These are phyloP conservation scores for Eumaeus atala DNA, from an alignment of 1,140 invertebrate genomes.

Conservation along the genomic window DNA sequence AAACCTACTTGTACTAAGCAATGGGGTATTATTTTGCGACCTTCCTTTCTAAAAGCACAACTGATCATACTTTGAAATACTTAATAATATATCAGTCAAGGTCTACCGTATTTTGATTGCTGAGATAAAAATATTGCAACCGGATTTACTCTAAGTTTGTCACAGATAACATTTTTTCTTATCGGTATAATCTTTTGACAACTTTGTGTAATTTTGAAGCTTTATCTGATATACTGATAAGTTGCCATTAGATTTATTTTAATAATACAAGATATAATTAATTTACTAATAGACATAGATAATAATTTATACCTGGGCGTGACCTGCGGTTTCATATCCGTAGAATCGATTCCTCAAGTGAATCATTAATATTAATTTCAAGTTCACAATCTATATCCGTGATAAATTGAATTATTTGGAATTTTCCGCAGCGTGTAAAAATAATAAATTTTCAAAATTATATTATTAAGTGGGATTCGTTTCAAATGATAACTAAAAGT, in stretches of 20 bases:
- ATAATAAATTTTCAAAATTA: too few relatives aligned
- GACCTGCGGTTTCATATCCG: too few relatives aligned
- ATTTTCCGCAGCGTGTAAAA: too few relatives aligned
- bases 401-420: too few relatives aligned
- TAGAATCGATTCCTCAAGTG: too few relatives aligned
- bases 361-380: too few relatives aligned
- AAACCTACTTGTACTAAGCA: constrained; percentile 27
- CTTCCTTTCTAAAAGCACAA: constrained; percentile 54
- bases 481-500: too few relatives aligned
- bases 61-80: constrained; percentile 39
- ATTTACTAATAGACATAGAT: too few relatives aligned
- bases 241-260: neutral
- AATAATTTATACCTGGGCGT: too few relatives aligned
- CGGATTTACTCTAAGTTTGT: constrained; percentile 36
- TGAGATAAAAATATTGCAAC: constrained; percentile 36
- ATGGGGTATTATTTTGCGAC: constrained; percentile 35
- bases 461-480: too few relatives aligned
- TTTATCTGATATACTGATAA: neutral
- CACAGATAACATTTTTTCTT: constrained; percentile 39
- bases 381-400: too few relatives aligned
- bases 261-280: too few relatives aligned
- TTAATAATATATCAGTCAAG: constrained; percentile 51
- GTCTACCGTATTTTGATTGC: constrained; percentile 34
- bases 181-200: constrained; percentile 26
- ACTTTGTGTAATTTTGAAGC: constrained; percentile 10